Conservation (phyloP, 2,888 invertebrate genomes). For the Synanthedon vespiformis region DNA sequence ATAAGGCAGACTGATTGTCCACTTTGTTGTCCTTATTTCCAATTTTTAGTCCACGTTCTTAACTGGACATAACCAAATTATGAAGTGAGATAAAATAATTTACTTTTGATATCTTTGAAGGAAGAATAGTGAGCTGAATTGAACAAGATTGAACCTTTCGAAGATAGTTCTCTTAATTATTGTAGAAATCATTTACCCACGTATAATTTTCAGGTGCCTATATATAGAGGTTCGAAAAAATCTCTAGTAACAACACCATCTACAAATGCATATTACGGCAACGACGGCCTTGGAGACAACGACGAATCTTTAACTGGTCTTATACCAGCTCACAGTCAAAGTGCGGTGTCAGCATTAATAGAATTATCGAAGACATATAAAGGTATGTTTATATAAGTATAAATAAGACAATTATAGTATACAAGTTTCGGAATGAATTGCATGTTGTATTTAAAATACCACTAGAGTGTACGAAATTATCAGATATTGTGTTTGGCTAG, state of each 20-base stretch:
- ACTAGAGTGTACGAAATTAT: not conserved
- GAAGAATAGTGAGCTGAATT: too few species aligned
- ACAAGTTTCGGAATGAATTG: not conserved
- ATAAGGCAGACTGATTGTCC: too few species aligned
- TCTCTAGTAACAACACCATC: slow-evolving; percentile 48
- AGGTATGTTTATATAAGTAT: slow-evolving; percentile 32
- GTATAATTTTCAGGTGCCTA: slow-evolving; percentile 71
- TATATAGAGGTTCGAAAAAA: slow-evolving; percentile 73
- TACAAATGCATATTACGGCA: slow-evolving; percentile 63
- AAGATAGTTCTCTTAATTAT: too few species aligned
- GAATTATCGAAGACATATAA: slow-evolving; percentile 66
- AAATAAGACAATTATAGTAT: not conserved
- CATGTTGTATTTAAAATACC: slow-evolving; percentile 2
- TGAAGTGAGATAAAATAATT: too few species aligned
- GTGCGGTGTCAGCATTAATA: slow-evolving; percentile 72
- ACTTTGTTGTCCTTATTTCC: not conserved
- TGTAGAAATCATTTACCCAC: not conserved
- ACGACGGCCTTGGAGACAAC: slow-evolving; percentile 79
- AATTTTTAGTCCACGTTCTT: too few species aligned
- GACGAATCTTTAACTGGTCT: slow-evolving; percentile 48
- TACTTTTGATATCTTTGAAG: not conserved
- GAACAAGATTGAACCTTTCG: too few species aligned
- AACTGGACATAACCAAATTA: too few species aligned
- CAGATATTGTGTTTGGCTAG: too few species aligned
- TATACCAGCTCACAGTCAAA: slow-evolving; percentile 54